These are phyloP conservation scores for Saccostrea cuccullata DNA, from an alignment of 1,140 invertebrate species.

Conservation along the genomic window DNA sequence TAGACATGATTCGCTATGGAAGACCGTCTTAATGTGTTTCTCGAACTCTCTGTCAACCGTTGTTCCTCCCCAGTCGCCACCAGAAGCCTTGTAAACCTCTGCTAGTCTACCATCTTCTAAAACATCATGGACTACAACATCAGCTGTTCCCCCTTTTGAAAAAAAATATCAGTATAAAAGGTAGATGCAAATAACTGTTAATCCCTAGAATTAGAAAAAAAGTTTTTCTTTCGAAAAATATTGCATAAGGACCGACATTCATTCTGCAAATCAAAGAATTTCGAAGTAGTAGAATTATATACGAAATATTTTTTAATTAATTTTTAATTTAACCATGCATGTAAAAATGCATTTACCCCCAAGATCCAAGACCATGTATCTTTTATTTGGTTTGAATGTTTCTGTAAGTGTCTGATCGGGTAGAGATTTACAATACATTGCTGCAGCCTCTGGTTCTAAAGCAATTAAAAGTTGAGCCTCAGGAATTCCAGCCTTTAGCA, in stretches of 20 bases:
- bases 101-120: conserved; percentile 10
- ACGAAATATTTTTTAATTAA: too few relatives aligned
- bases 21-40: not conserved
- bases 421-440: conserved; percentile 33
- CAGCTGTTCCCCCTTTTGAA: conserved; percentile 33
- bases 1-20: not conserved
- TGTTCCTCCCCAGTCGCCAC: conserved; percentile 23
- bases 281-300: too few relatives aligned
- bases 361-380: conserved; percentile 34
- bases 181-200: not conserved
- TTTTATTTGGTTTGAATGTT: not conserved
- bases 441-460: conserved; percentile 32
- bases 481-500: too few relatives aligned
- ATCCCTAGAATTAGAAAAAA: too few relatives aligned
- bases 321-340: too few relatives aligned
- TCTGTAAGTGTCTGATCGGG: not conserved
- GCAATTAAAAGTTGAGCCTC: conserved; percentile 26
- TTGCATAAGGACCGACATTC: not conserved
- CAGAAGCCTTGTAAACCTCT: conserved; percentile 12
- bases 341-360: not conserved
- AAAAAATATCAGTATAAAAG: not conserved
- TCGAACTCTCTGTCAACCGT: not conserved
- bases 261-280: too few relatives aligned
- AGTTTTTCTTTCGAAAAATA: not conserved
- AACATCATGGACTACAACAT: conserved; percentile 23